Evolutionary conservation across 92 coral and sea anemone genomes (phyloP).

Genomic region (Epizoanthus ramosus): DNA sequence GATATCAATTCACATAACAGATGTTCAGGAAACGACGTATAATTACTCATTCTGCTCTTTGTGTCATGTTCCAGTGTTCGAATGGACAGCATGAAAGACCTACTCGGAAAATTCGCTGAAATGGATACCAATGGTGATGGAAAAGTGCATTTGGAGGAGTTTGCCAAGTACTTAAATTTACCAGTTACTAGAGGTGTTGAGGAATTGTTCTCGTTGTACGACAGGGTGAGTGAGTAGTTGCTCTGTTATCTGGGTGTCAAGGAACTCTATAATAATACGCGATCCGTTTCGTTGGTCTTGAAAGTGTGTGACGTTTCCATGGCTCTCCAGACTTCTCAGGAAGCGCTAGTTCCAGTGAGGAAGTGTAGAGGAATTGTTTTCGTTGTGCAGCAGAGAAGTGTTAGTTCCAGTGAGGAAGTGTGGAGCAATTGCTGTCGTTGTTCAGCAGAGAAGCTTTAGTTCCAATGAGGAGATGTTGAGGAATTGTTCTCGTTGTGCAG

Average conservation of each 20-base stretch:
- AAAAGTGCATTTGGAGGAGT: constrained; percentile 72
- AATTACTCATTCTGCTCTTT: not conserved
- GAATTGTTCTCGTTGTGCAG: no score
- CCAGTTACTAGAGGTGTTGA: constrained; percentile 71
- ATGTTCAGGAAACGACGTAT: no score
- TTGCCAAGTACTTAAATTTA: constrained; percentile 74
- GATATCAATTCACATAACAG: no score
- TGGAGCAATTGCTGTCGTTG: constrained; percentile 60
- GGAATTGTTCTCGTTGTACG: constrained; percentile 76
- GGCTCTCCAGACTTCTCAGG: no score
- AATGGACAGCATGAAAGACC: constrained; percentile 82
- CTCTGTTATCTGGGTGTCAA: not conserved
- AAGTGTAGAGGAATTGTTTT: constrained; percentile 57
- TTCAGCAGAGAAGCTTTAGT: constrained; percentile 53
- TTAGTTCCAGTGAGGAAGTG: constrained; percentile 44
- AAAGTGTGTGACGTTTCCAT: no score
- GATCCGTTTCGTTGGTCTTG: no score
- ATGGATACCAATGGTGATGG: constrained; percentile 81
- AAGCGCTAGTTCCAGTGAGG: constrained; percentile 38
- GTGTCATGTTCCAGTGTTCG: constrained; percentile 53
- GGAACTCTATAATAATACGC: no score
- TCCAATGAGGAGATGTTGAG: no score
- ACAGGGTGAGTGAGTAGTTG: constrained; percentile 56
- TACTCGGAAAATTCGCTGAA: constrained; percentile 70
- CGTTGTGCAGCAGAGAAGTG: constrained; percentile 62